These are phyloP conservation scores for Pionites leucogaster DNA, from an alignment of 2,113 vertebrate species.

Conservation along the genomic window DNA sequence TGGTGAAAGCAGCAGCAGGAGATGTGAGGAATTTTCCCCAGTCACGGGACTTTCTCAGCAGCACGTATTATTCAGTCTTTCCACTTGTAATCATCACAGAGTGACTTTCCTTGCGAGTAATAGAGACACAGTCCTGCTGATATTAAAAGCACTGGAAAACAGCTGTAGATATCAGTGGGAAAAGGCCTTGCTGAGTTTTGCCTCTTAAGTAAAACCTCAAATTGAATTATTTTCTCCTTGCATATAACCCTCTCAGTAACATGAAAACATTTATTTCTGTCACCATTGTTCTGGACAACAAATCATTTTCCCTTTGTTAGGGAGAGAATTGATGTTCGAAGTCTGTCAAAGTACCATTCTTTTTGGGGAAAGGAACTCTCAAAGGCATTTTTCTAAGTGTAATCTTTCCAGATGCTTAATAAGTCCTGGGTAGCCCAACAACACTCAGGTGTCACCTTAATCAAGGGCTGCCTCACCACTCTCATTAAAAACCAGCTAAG, in stretches of 20 bases:
- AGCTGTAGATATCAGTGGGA: background rate
- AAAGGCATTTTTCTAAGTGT: background rate
- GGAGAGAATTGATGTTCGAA: accelerated
- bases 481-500: background rate
- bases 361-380: background rate
- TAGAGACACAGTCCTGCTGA: background rate
- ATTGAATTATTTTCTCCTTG: background rate
- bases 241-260: background rate
- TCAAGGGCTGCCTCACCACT: background rate
- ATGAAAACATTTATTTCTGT: background rate
- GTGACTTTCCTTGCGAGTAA: background rate
- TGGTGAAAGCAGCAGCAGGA: background rate
- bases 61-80: background rate
- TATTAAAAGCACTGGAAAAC: background rate
- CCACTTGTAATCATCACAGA: background rate
- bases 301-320: background rate
- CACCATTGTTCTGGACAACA: background rate
- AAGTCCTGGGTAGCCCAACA: background rate
- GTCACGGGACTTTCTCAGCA: background rate
- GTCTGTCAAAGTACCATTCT: background rate
- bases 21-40: background rate
- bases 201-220: background rate
- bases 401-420: background rate
- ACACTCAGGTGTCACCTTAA: background rate
- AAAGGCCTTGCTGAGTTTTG: background rate